Evolutionary conservation across 2,888 invertebrate species (phyloP).

Genomic region (Tetragnatha montana): DNA sequence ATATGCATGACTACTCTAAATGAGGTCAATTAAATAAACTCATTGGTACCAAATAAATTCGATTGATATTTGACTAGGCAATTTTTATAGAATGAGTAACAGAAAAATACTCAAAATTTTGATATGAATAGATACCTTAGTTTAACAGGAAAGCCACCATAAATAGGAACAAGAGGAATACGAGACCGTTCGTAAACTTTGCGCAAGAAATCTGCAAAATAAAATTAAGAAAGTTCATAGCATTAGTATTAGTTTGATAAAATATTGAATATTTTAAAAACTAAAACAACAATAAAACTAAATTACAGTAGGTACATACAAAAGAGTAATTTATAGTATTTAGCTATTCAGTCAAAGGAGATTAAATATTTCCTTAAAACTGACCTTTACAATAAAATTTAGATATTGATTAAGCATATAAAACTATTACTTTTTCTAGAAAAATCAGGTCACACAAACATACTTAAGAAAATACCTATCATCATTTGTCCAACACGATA

Average conservation of each 20-base stretch:
- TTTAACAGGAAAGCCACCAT: constrained; percentile 99
- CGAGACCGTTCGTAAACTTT: constrained; percentile 88
- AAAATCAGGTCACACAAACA: too few species aligned
- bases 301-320: too few species aligned
- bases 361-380: too few species aligned
- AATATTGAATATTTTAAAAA: too few species aligned
- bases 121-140: constrained; percentile 77
- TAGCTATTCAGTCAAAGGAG: too few species aligned
- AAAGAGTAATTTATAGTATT: too few species aligned
- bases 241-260: not conserved
- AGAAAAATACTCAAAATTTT: not conserved
- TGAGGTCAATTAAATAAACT: not conserved
- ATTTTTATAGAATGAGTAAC: not conserved
- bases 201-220: constrained; percentile 83
- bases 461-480: too few species aligned
- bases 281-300: too few species aligned
- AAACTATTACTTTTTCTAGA: too few species aligned
- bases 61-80: not conserved
- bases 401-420: too few species aligned
- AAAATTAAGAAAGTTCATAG: constrained; percentile 50
- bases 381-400: too few species aligned
- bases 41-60: not conserved
- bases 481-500: too few species aligned
- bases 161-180: constrained; percentile 93
- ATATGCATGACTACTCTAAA: not conserved